phyloP scores from a whole-genome alignment of 2,797 vertebrate genomes.

The Xenops minutus region DNA sequence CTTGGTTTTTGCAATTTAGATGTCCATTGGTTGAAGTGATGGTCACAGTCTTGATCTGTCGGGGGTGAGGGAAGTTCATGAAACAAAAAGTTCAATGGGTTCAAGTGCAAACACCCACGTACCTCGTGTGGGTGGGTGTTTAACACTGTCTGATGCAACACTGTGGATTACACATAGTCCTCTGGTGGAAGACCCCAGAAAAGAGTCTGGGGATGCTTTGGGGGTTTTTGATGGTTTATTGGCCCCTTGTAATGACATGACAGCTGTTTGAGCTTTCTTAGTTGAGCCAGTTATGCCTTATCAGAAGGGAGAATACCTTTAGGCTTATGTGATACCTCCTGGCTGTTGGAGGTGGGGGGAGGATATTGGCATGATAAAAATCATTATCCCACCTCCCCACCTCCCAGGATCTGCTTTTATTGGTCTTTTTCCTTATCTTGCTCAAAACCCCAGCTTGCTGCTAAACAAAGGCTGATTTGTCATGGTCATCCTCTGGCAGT shows the following conservation, averaged over 20 bases:
- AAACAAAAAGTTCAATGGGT: background rate
- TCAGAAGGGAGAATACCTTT: background rate
- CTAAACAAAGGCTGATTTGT: background rate
- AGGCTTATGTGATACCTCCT: background rate
- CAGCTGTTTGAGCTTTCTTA: background rate
- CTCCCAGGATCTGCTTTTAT: background rate
- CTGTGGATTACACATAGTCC: background rate
- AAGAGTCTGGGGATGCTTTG: background rate
- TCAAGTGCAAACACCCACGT: fast-evolving
- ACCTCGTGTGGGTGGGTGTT: background rate
- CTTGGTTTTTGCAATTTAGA: background rate
- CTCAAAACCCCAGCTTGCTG: background rate
- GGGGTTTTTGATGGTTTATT: background rate
- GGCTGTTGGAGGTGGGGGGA: background rate
- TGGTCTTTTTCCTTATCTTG: background rate
- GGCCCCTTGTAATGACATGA: background rate
- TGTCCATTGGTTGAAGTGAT: background rate
- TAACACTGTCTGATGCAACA: background rate
- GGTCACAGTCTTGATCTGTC: background rate
- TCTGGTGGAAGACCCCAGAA: background rate
- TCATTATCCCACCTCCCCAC: background rate
- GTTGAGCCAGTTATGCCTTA: background rate
- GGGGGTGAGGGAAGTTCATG: background rate
- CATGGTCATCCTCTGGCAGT: background rate
- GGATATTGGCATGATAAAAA: background rate